phyloP scores from a whole-genome alignment of 2,797 vertebrate species.

The Lepidocolaptes lacrymiger region DNA sequence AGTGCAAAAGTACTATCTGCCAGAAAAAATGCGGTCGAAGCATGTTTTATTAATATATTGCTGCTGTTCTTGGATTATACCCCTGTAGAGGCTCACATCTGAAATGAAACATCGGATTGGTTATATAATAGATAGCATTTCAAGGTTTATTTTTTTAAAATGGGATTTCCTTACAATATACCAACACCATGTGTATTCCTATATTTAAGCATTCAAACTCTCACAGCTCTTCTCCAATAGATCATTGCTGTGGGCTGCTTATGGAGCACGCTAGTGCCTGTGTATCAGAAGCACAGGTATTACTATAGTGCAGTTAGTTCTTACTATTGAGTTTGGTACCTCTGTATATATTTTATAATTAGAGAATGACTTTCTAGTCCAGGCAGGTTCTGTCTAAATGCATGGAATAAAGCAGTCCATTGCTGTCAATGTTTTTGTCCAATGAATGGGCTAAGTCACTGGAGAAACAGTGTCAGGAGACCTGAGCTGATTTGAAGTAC shows the following conservation, averaged over 20 bases:
- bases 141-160: background rate
- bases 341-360: background rate
- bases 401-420: background rate
- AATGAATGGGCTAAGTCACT: background rate
- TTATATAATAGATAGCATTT: background rate
- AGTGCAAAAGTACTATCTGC: conserved; percentile 26
- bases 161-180: background rate
- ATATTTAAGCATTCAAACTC: background rate
- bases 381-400: background rate
- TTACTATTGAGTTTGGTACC: background rate
- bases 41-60: conserved; percentile 62
- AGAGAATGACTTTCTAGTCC: background rate
- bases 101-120: conserved; percentile 7
- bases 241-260: background rate
- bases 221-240: background rate
- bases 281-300: background rate
- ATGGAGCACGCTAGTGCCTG: background rate
- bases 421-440: background rate
- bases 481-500: background rate
- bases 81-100: conserved; percentile 9
- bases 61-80: conserved; percentile 63
- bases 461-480: background rate
- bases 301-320: background rate
- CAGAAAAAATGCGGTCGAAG: conserved; percentile 28
- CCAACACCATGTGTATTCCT: background rate